Percentiles rank a stretch among this genome's conserved stretches.
Evolutionary conservation across 2,888 invertebrate species (phyloP).

Genomic region (Notodonta dromedarius): DNA sequence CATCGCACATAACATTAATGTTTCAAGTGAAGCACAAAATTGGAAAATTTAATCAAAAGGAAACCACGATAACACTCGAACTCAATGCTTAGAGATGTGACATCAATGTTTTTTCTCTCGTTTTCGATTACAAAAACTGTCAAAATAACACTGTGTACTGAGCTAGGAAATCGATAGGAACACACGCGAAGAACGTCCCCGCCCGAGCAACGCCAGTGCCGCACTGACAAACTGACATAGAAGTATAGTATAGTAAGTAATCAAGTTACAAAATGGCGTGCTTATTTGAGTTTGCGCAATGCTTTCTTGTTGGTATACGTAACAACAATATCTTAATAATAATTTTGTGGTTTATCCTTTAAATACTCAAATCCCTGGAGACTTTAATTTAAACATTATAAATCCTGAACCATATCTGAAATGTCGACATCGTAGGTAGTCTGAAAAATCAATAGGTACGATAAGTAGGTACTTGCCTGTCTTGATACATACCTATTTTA

Average conservation of each 20-base stretch:
- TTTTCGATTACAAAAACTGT: conserved; percentile 62
- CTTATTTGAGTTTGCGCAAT: conserved; percentile 64
- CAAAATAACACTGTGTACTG: conserved; percentile 61
- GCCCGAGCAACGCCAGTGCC: conserved; percentile 46
- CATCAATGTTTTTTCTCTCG: conserved; percentile 59
- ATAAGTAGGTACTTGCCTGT: too few species aligned
- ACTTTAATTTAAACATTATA: background rate
- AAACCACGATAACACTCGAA: conserved; percentile 60
- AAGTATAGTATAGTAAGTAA: conserved; percentile 34
- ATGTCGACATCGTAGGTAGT: background rate
- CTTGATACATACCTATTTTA: conserved; percentile 20
- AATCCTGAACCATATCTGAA: background rate
- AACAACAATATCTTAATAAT: conserved; percentile 13
- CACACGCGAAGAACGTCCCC: conserved; percentile 50
- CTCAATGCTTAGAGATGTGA: conserved; percentile 29
- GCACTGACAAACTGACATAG: conserved; percentile 54
- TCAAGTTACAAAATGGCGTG: conserved; percentile 60
- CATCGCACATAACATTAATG: conserved; percentile 36
- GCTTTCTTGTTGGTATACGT: conserved; percentile 13
- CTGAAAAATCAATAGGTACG: conserved; percentile 26
- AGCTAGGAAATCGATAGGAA: conserved; percentile 59
- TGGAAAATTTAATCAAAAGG: conserved; percentile 24
- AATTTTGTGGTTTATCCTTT: background rate
- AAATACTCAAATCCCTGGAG: background rate
- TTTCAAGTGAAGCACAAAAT: conserved; percentile 41